phyloP scores from a whole-genome alignment of 2,888 invertebrate genomes.

The Pardosa pseudoannulata region DNA sequence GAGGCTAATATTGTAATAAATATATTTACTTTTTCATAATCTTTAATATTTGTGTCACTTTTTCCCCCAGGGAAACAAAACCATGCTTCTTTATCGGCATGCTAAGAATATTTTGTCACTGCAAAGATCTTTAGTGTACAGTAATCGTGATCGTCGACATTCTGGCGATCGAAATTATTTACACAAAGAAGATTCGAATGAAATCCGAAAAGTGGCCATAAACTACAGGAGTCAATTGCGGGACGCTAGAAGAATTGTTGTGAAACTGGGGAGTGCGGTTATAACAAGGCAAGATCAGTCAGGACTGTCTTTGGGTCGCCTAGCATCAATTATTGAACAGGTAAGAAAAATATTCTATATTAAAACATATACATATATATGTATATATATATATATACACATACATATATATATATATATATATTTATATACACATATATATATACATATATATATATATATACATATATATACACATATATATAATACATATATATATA shows the following conservation, averaged over 20 bases:
- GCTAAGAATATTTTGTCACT: background rate
- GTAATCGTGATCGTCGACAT: slow-evolving; percentile 28
- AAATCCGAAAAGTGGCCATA: slow-evolving; percentile 72
- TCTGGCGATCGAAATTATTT: slow-evolving; percentile 29
- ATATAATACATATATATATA: too few species aligned
- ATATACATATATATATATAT: too few species aligned
- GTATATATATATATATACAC: too few species aligned
- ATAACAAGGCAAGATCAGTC: slow-evolving; percentile 98
- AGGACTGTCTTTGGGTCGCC: slow-evolving; percentile 94
- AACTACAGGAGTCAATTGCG: slow-evolving; percentile 91
- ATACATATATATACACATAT: too few species aligned
- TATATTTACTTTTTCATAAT: too few species aligned
- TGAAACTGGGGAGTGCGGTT: slow-evolving; percentile 98
- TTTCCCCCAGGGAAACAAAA: background rate
- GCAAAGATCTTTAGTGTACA: slow-evolving; percentile 37
- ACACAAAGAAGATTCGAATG: slow-evolving; percentile 19
- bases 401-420: too few species aligned
- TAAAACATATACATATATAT: too few species aligned
- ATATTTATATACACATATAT: too few species aligned
- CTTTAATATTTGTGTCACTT: too few species aligned
- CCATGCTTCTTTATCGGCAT: background rate
- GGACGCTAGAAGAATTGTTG: slow-evolving; percentile 92
- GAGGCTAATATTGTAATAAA: too few species aligned
- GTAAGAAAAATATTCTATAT: slow-evolving; percentile 81
- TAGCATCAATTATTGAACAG: slow-evolving; percentile 99